Evolutionary conservation across 2,797 vertebrate species (phyloP).

Genomic region (Oryzias dopingdopingensis): DNA sequence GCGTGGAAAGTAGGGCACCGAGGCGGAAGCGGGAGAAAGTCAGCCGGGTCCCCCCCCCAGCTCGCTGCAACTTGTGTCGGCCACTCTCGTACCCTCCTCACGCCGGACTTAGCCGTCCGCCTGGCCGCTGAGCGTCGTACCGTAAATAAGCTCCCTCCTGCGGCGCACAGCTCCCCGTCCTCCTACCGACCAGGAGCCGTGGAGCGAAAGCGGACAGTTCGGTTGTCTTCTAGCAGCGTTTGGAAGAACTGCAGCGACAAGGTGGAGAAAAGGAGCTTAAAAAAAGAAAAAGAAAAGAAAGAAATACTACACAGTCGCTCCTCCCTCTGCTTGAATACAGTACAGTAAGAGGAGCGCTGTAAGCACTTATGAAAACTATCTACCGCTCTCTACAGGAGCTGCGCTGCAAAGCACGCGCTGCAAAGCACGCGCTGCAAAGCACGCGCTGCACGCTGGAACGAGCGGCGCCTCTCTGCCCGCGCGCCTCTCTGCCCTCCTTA

Average conservation of each 20-base stretch:
- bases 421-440: slow-evolving; percentile 20
- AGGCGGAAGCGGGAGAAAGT: slow-evolving; percentile 57
- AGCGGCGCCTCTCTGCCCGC: too few species aligned
- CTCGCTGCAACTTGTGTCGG: slow-evolving; percentile 44
- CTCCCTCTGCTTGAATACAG: slow-evolving; percentile 77
- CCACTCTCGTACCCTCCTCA: slow-evolving; percentile 1
- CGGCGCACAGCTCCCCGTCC: slow-evolving; percentile 11
- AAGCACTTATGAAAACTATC: slow-evolving; percentile 68
- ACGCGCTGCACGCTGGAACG: slow-evolving; percentile 27
- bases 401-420: slow-evolving; percentile 60
- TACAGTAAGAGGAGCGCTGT: slow-evolving; percentile 49
- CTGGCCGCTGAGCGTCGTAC: slow-evolving; percentile 47
- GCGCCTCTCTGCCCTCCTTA: too few species aligned
- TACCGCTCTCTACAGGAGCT: slow-evolving; percentile 81
- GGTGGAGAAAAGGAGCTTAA: slow-evolving; percentile 63
- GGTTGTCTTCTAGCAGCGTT: slow-evolving; percentile 54
- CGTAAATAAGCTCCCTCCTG: slow-evolving; percentile 27
- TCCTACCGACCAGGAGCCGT: slow-evolving; percentile 18
- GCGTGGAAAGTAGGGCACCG: slow-evolving; percentile 23
- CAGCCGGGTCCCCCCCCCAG: slow-evolving; percentile 46
- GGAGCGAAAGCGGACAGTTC: slow-evolving; percentile 23
- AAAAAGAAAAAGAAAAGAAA: slow-evolving; percentile 25
- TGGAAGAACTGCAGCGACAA: slow-evolving; percentile 65
- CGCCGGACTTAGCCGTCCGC: slow-evolving; percentile 38
- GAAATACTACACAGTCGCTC: slow-evolving; percentile 76